phyloP scores from a whole-genome alignment of 2,113 vertebrate genomes.

The Seriola aureovittata region DNA sequence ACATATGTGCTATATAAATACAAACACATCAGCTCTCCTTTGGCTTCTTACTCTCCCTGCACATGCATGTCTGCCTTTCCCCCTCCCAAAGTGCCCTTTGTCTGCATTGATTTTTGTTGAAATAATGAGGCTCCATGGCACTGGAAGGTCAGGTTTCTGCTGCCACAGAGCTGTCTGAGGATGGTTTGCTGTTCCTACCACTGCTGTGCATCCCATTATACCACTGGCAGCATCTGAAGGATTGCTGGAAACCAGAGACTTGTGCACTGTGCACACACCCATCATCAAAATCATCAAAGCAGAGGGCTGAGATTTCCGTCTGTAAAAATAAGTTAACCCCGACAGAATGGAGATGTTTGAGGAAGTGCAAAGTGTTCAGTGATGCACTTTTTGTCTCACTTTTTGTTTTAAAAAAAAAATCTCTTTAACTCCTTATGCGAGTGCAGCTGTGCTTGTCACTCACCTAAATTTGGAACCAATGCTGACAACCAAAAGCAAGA shows the following conservation, averaged over 20 bases:
- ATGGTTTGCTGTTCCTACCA: constrained; percentile 47
- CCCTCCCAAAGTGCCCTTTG: constrained; percentile 81
- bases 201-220: constrained; percentile 26
- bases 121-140: constrained; percentile 81
- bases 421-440: not conserved
- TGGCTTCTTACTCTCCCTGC: constrained; percentile 23
- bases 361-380: not conserved
- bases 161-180: constrained; percentile 67
- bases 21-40: constrained; percentile 3
- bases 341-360: not conserved
- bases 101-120: constrained; percentile 85
- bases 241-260: constrained; percentile 40
- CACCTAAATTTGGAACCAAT: not conserved
- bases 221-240: constrained; percentile 37
- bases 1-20: not conserved
- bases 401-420: not conserved
- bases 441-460: not conserved
- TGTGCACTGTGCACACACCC: not conserved
- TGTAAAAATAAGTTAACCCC: not conserved
- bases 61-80: constrained; percentile 32
- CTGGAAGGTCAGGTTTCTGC: constrained; percentile 82
- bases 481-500: not conserved
- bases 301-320: not conserved
- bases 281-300: constrained; percentile 17
- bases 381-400: not conserved